Conservation (phyloP, 2,113 vertebrate species). For the Pavo muticus region DNA sequence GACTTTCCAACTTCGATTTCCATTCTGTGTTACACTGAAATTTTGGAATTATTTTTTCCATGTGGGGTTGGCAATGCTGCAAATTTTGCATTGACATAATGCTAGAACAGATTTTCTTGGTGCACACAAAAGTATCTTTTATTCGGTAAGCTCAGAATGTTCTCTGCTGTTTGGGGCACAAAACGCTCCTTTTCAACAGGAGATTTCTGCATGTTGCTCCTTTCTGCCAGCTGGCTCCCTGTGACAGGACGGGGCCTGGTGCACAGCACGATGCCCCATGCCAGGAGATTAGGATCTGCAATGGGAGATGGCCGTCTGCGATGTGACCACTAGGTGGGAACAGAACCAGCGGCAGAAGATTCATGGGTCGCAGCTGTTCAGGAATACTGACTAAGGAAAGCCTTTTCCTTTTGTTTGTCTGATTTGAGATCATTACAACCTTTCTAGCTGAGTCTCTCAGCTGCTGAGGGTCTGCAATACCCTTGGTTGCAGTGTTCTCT, state of each 20-base stretch:
- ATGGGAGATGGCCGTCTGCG: not conserved
- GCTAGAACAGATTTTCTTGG: not conserved
- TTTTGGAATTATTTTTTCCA: not conserved
- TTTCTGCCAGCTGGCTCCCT: not conserved
- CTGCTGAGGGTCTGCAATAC: not conserved
- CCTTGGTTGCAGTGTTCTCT: not conserved
- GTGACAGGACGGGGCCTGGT: rapidly evolving
- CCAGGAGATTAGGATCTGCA: rapidly evolving
- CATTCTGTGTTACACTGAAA: not conserved
- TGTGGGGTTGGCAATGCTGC: not conserved
- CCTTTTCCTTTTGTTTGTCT: not conserved
- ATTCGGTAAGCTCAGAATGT: not conserved
- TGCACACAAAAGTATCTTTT: rapidly evolving
- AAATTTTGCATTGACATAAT: not conserved
- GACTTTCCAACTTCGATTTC: not conserved
- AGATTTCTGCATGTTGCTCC: not conserved
- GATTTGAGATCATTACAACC: not conserved
- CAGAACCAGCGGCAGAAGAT: not conserved
- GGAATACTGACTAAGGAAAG: not conserved
- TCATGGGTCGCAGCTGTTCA: rapidly evolving
- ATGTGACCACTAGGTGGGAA: conserved; percentile 38
- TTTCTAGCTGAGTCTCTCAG: not conserved
- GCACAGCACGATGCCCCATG: rapidly evolving
- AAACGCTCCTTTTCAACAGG: not conserved
- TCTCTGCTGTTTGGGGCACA: not conserved